phyloP scores from a whole-genome alignment of 2,888 invertebrate species.

The Urechis unicinctus region DNA sequence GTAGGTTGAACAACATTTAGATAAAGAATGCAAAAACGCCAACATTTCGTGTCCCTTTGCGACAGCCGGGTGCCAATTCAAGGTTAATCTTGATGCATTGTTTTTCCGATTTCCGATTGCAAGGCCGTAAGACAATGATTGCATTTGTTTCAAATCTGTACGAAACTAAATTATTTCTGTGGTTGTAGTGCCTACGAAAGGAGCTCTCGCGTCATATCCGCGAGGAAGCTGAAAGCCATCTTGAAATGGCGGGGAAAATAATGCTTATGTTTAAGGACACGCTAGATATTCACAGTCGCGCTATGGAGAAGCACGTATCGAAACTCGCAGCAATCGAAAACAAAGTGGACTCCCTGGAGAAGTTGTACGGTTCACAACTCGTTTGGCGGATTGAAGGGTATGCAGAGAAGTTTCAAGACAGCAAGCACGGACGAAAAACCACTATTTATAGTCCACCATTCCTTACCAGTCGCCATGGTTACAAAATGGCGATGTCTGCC shows the following conservation, averaged over 20 bases:
- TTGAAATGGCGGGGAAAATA: conserved; percentile 41
- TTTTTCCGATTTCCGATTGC: too few relatives aligned
- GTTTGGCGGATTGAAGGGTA: conserved; percentile 50
- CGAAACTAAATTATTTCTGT: too few relatives aligned
- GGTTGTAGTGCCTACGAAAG: conserved; percentile 17
- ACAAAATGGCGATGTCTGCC: conserved; percentile 46
- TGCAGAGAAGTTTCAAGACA: conserved; percentile 38
- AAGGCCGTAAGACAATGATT: too few relatives aligned
- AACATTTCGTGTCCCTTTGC: conserved; percentile 31
- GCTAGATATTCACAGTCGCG: conserved; percentile 16
- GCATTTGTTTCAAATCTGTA: too few relatives aligned
- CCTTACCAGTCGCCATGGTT: conserved; percentile 48
- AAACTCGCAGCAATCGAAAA: conserved; percentile 14
- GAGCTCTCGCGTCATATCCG: conserved; percentile 43
- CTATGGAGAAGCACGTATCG: conserved; percentile 20
- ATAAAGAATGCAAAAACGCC: conserved; percentile 29
- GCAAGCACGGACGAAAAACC: conserved; percentile 38
- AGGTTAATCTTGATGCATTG: too few relatives aligned
- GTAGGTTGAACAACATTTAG: conserved; percentile 23
- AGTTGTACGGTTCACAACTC: conserved; percentile 47
- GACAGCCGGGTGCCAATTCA: conserved; percentile 28
- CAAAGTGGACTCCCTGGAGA: conserved; percentile 36
- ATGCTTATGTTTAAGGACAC: conserved; percentile 24
- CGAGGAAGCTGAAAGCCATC: conserved; percentile 41
- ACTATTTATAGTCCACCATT: conserved; percentile 49